Base-by-base conservation (phyloP, 1,140 invertebrate species). In the Bombus superbus region DNA sequence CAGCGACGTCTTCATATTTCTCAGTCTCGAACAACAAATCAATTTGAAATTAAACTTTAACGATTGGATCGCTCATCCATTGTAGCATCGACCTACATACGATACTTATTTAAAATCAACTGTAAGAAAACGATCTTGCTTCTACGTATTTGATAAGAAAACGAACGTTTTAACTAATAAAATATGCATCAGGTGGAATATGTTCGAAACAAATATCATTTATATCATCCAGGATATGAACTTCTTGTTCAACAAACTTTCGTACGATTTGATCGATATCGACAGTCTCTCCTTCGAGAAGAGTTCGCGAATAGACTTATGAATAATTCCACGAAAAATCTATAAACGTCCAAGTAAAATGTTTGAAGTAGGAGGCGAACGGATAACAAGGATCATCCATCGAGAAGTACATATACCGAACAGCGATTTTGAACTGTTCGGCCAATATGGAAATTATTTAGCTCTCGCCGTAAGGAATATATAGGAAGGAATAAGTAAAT, bases 331-430 rank as follows among this genome's bases (percentile, higher is more conserved):
- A 22, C 38, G 18, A 18, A 18, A 57, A 38, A 64, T 73, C 80
- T 10, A 59, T 74, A 74, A 82, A 64, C 68, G 47, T 59, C n/a
- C 40, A 18, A 74, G n/a, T 42, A 38, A 25, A 32, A 59, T n/a
- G 32, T 57, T 64, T 22, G 13, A 25, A 80, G 78, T 32, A 53
- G 25, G 32, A 47, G 53, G n/a, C 59, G 25, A 64, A n/a, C 25
- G n/a, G 71, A 64, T 74, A 59, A 82, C 80, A 64, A 64, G 38
- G n/a, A 74, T 82, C 80, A 47, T 47, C 57, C 40, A 47, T 82
- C 80, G 53, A n/a, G 25, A 25, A 68, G 66, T 25, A 47, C 44
- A 40, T 57, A 62, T n/a, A 47, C 64, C 13, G 53, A 82, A 40
- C 22, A 44, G 38, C n/a, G 25, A 81, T 74, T 81, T 62, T 73